Evolutionary conservation across 1,140 invertebrate genomes (phyloP).

Genomic region (Drosophila gunungcola): DNA sequence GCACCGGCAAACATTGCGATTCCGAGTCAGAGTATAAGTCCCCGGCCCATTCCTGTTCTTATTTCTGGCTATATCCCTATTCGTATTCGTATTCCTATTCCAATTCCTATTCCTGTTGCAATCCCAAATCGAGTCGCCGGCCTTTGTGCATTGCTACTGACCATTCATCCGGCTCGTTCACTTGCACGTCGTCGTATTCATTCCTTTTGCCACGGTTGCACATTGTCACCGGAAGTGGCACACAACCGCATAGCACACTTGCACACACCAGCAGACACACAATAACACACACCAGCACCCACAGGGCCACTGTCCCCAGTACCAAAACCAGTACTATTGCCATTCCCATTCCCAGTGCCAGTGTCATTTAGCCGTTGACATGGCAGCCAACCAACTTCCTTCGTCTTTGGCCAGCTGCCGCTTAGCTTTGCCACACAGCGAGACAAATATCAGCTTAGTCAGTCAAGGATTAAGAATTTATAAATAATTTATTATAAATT

Average conservation of each 20-base stretch:
- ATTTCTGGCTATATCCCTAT: slow-evolving; percentile 10
- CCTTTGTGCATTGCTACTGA: slow-evolving; percentile 63
- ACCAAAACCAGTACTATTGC: slow-evolving; percentile 10
- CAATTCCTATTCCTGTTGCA: slow-evolving; percentile 44
- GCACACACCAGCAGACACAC: slow-evolving; percentile 18
- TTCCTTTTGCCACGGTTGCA: slow-evolving; percentile 65
- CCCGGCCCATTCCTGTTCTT: slow-evolving; percentile 24
- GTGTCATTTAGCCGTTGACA: slow-evolving; percentile 70
- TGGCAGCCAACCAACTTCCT: slow-evolving; percentile 62
- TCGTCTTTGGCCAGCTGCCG: slow-evolving; percentile 58
- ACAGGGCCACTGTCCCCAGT: slow-evolving; percentile 15
- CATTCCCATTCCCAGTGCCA: slow-evolving; percentile 32
- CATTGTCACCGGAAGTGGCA: slow-evolving; percentile 78
- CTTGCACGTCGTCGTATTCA: slow-evolving; percentile 63
- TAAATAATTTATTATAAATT: background rate
- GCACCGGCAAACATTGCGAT: slow-evolving; percentile 30
- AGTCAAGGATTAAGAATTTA: background rate
- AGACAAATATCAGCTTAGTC: background rate
- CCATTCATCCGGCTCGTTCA: slow-evolving; percentile 68
- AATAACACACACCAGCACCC: slow-evolving; percentile 6
- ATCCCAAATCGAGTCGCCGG: slow-evolving; percentile 57
- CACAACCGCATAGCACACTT: slow-evolving; percentile 53
- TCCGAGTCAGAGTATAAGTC: slow-evolving; percentile 10
- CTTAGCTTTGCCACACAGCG: slow-evolving; percentile 13
- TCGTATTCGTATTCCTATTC: slow-evolving; percentile 6